phyloP scores from a whole-genome alignment of 2,113 vertebrate species.

The Pseudorhombus dupliciocellatus region DNA sequence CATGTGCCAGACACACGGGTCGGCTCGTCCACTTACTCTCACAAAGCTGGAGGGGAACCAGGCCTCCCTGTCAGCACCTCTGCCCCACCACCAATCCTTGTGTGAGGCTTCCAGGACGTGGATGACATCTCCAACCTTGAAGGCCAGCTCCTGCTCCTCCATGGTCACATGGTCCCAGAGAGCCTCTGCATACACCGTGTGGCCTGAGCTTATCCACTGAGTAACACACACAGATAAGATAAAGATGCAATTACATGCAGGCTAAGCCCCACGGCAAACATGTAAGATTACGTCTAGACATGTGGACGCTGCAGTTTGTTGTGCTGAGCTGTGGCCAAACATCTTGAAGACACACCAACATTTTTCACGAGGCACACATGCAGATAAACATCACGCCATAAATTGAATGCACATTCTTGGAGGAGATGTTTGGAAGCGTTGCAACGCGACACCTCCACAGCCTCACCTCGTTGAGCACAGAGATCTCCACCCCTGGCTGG shows the following conservation, averaged over 20 bases:
- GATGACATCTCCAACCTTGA: conserved; percentile 97
- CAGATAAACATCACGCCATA: conserved; percentile 25
- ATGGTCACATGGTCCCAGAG: conserved; percentile 99
- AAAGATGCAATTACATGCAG: conserved; percentile 67
- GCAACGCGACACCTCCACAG: conserved; percentile 19
- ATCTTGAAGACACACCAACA: conserved; percentile 39
- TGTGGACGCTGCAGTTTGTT: conserved; percentile 21
- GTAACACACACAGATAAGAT: conserved; percentile 52
- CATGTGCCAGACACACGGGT: conserved; percentile 46
- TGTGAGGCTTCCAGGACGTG: conserved; percentile 92
- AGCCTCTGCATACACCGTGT: conserved; percentile 90
- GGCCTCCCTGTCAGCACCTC: conserved; percentile 88
- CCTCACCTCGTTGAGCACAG: conserved; percentile 93
- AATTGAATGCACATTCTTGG: conserved; percentile 14
- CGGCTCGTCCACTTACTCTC: conserved; percentile 84
- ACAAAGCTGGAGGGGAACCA: conserved; percentile 99
- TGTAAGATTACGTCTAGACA: conserved; percentile 58
- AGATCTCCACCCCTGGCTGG: conserved; percentile 91
- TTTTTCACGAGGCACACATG: conserved; percentile 18
- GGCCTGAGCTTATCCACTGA: conserved; percentile 75
- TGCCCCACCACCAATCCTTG: conserved; percentile 99
- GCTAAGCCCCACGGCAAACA: conserved; percentile 54
- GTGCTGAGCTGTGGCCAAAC: conserved; percentile 34
- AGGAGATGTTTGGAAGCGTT: conserved; percentile 7
- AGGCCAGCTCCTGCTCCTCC: conserved; percentile 97